Percentiles rank a stretch among this genome's conserved stretches.
Evolutionary conservation across 2,888 invertebrate genomes (phyloP).

Genomic region (Gryllus longicercus): DNA sequence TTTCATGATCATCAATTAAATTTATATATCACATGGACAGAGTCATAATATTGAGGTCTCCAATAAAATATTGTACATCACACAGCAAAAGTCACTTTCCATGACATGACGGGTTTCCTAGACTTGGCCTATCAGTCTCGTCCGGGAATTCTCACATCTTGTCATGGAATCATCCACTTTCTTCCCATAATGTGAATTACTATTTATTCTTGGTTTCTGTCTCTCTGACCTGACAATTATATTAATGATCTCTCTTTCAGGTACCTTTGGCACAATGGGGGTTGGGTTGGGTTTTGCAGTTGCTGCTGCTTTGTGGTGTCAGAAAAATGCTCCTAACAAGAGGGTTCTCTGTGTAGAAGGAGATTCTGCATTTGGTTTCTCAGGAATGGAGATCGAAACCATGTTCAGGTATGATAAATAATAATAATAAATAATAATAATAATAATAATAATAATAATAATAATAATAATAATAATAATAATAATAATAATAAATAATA

Average conservation of each 20-base stretch:
- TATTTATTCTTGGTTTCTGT: no score
- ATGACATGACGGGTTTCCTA: no score
- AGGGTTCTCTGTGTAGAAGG: slow-evolving; percentile 92
- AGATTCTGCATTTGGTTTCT: slow-evolving; percentile 97
- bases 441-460: not conserved
- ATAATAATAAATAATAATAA: not conserved
- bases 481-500: not conserved
- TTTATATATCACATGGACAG: no score
- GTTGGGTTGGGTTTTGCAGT: slow-evolving; percentile 89
- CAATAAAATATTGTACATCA: no score
- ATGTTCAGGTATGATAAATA: slow-evolving; percentile 61
- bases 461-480: not conserved
- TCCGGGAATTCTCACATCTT: no score
- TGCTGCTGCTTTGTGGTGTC: slow-evolving; percentile 87
- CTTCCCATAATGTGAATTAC: no score
- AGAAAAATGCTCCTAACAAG: slow-evolving; percentile 74
- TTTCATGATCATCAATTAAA: no score
- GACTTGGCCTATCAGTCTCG: no score
- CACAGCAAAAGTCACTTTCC: no score
- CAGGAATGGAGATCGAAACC: slow-evolving; percentile 97
- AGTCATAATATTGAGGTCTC: no score
- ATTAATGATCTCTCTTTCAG: slow-evolving; percentile 35
- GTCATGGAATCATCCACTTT: no score
- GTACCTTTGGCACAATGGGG: slow-evolving; percentile 94
- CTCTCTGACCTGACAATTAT: not conserved